Conservation (phyloP, 2,113 vertebrate species). For the Sinocyclocheilus grahami region DNA sequence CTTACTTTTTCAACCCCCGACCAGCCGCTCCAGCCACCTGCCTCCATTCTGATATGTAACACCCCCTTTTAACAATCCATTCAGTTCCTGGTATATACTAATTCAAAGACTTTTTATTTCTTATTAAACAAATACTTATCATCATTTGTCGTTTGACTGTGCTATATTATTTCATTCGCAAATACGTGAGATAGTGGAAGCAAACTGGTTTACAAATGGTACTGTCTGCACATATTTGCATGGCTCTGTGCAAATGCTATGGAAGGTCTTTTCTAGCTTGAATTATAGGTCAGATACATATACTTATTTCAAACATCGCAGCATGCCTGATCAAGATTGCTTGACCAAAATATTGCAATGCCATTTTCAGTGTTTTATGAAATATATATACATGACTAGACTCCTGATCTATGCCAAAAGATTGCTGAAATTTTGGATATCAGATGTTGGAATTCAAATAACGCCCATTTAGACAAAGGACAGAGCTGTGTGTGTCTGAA, state of each 20-base stretch:
- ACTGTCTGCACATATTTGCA: neutral
- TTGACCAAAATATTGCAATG: neutral
- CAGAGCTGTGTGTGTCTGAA: conserved; percentile 18
- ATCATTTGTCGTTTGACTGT: neutral
- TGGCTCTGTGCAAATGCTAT: neutral
- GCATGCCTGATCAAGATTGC: neutral
- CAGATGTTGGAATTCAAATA: neutral
- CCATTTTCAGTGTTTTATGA: neutral
- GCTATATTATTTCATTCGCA: neutral
- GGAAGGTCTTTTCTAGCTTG: neutral
- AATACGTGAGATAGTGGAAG: neutral
- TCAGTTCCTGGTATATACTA: neutral
- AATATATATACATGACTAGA: neutral
- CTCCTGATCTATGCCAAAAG: neutral
- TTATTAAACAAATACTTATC: neutral
- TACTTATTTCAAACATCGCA: neutral
- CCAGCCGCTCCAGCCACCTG: neutral
- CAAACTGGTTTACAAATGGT: neutral
- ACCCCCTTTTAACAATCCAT: neutral
- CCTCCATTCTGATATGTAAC: neutral
- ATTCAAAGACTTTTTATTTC: neutral
- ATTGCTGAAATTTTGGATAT: neutral
- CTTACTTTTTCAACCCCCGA: neutral
- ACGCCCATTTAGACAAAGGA: neutral
- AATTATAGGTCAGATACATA: neutral